phyloP scores from a whole-genome alignment of 1,140 invertebrate species.

The Plutomurus gul region DNA sequence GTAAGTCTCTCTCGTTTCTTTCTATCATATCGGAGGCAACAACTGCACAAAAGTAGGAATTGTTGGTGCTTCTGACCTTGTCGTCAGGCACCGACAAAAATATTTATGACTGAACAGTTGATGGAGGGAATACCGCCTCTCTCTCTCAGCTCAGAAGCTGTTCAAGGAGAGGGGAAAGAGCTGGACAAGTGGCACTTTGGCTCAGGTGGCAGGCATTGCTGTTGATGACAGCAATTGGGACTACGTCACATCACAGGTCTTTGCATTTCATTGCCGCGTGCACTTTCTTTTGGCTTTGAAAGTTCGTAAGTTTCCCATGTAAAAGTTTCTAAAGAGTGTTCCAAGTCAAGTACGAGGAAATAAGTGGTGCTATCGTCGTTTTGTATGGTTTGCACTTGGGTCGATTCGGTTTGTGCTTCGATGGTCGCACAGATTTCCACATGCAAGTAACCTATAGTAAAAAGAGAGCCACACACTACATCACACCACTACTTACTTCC shows the following conservation, averaged over 20 bases:
- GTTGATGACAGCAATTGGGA: constrained; percentile 17
- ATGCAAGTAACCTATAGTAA: neutral
- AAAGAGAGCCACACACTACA: neutral
- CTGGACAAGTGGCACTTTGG: neutral
- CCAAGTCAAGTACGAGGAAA: constrained; percentile 1
- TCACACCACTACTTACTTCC: neutral
- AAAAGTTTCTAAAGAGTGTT: too few species aligned
- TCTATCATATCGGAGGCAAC: too few species aligned
- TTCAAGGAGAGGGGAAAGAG: neutral
- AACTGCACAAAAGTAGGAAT: too few species aligned
- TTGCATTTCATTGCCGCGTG: too few species aligned
- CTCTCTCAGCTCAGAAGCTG: constrained; percentile 4
- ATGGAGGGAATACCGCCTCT: too few species aligned
- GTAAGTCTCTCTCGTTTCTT: too few species aligned
- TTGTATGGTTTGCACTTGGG: neutral
- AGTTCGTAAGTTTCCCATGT: too few species aligned
- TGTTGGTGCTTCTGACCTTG: too few species aligned
- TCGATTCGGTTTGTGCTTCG: neutral
- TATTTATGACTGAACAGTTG: constrained; percentile 37
- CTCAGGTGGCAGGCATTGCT: constrained; percentile 3
- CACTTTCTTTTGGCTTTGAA: too few species aligned
- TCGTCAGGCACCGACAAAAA: too few species aligned
- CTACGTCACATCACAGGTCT: neutral
- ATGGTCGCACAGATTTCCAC: neutral
- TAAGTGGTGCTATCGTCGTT: neutral